phyloP scores from a whole-genome alignment of 2,888 invertebrate genomes.

The Adineta ricciae region DNA sequence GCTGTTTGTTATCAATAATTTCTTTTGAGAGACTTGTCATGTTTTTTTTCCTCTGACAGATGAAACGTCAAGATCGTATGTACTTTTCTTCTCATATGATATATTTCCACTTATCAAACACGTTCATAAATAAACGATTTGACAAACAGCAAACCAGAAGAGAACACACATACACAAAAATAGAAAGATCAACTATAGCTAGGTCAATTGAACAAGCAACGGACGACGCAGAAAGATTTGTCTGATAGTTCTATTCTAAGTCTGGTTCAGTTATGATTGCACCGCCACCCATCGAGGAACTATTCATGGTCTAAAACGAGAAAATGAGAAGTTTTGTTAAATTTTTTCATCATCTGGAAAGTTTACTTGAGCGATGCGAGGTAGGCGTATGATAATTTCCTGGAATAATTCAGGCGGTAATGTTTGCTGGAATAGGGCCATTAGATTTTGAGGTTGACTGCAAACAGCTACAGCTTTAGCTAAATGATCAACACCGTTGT shows the following conservation, averaged over 20 bases:
- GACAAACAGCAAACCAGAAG: neutral
- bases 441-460: slow-evolving; percentile 78
- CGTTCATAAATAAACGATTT: neutral
- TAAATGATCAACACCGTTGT: slow-evolving; percentile 85
- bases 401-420: slow-evolving; percentile 85
- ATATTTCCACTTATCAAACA: neutral
- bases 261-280: neutral
- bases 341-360: neutral
- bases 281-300: too few species aligned
- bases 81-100: neutral
- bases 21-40: neutral
- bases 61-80: neutral
- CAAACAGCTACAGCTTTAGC: slow-evolving; percentile 94
- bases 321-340: neutral
- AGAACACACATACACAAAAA: neutral
- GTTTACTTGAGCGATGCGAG: slow-evolving; percentile 24
- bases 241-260: neutral
- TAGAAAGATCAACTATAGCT: neutral
- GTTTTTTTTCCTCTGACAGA: neutral
- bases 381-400: slow-evolving; percentile 23
- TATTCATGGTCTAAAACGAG: neutral
- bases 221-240: neutral
- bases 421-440: slow-evolving; percentile 81
- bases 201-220: neutral
- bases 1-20: neutral